Evolutionary conservation across 2,888 invertebrate genomes (phyloP).

Genomic region (Acrobasis suavella): DNA sequence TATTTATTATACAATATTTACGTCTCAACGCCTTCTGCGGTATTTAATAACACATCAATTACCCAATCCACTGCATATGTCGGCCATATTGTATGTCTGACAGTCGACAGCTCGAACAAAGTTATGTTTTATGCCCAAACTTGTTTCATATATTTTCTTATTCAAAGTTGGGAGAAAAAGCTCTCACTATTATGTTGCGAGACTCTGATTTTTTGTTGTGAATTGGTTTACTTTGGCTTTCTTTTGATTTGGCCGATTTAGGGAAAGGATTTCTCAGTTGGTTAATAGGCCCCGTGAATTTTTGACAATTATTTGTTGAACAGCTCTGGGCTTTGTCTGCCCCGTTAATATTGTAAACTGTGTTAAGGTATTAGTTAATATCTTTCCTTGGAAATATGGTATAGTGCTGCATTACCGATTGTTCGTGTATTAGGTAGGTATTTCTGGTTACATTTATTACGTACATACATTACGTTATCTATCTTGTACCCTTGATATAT

Average conservation of each 20-base stretch:
- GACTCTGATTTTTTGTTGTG: slow-evolving; percentile 13
- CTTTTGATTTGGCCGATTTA: background rate
- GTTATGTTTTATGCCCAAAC: slow-evolving; percentile 71
- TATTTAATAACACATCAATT: slow-evolving; percentile 3
- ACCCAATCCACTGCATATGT: slow-evolving; percentile 12
- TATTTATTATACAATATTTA: background rate
- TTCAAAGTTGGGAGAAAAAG: slow-evolving; percentile 51
- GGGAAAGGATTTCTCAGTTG: too few relatives aligned
- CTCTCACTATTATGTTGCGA: slow-evolving; percentile 16
- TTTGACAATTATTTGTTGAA: too few relatives aligned
- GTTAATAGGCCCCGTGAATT: too few relatives aligned
- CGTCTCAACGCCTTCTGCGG: background rate
- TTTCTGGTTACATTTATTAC: too few relatives aligned
- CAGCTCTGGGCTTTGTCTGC: too few relatives aligned
- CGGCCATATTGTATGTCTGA: slow-evolving; percentile 33
- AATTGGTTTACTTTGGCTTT: slow-evolving; percentile 5
- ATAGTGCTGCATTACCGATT: too few relatives aligned
- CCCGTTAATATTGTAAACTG: too few relatives aligned
- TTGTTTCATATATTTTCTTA: slow-evolving; percentile 71
- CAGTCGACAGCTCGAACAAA: slow-evolving; percentile 58
- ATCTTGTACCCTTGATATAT: too few relatives aligned
- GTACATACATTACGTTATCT: too few relatives aligned
- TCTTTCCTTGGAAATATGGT: too few relatives aligned
- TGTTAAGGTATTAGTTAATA: too few relatives aligned
- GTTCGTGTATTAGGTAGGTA: too few relatives aligned